Conservation (phyloP, 1,140 invertebrate species). For the Pseudomyrmex gracilis region DNA sequence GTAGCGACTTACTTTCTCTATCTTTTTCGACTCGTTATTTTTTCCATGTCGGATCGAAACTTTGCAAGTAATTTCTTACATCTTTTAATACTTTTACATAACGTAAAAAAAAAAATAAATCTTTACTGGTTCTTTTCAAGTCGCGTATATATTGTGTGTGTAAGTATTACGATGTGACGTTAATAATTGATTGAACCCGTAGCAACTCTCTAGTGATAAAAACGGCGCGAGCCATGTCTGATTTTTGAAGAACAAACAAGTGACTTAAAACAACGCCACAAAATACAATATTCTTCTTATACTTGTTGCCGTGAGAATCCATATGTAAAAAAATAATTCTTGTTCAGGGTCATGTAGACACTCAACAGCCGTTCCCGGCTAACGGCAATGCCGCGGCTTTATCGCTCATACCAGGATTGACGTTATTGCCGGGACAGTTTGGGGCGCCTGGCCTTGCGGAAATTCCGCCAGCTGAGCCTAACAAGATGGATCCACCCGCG, state of each 20-base stretch:
- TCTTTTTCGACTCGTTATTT: not conserved
- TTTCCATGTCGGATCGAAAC: too few relatives aligned
- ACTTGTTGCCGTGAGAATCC: not conserved
- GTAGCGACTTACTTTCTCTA: conserved; percentile 71
- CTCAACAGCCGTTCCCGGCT: conserved; percentile 81
- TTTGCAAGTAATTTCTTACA: too few relatives aligned
- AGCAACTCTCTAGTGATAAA: too few relatives aligned
- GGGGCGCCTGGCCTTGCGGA: conserved; percentile 78
- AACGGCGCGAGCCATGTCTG: too few relatives aligned
- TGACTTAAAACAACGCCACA: too few relatives aligned
- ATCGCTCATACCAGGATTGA: conserved; percentile 81
- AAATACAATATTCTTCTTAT: not conserved
- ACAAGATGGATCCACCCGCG: conserved; percentile 81
- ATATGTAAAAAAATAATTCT: not conserved
- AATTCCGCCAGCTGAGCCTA: conserved; percentile 80
- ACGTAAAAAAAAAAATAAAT: too few relatives aligned
- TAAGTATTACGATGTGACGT: too few relatives aligned
- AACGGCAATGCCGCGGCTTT: conserved; percentile 81
- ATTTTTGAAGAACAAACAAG: too few relatives aligned
- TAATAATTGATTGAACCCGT: too few relatives aligned
- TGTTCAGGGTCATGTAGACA: conserved; percentile 81
- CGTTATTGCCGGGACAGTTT: conserved; percentile 82
- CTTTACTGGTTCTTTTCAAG: too few relatives aligned
- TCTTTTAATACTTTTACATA: too few relatives aligned
- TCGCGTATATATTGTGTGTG: too few relatives aligned